Evolutionary conservation across 2,113 vertebrate species (phyloP), one percentile per base, ranked within the genome.

Genomic region (Passer domesticus): DNA sequence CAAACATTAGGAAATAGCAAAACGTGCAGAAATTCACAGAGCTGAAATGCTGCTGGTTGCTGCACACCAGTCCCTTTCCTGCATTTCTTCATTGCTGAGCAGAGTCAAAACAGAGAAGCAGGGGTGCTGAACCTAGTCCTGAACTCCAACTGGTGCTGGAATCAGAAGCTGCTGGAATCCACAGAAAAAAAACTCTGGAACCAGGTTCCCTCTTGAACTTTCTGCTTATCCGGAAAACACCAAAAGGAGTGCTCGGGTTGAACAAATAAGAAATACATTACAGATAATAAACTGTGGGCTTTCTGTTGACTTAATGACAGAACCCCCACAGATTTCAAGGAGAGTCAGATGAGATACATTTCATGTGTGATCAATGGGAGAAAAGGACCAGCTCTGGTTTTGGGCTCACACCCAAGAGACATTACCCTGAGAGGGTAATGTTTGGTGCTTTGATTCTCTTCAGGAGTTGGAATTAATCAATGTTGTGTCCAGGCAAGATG

Each of bases 1-100:
- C 84, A 97, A 96, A 95, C 84, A 92, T 70, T 77, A 68, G 83
- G 84, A 92, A 96, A 66, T 21, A 89, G 78, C 69, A 85, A 96
- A 95, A 90, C 5, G 28, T 94, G 94, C 82, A 93, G 83, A 96
- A 96, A 90, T 90, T 95, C 81, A 69, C 56, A 84, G 88, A 72
- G 68, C 50, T 56, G 56, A 47, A 35, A 56, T 25, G 60, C 96
- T 94, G 94, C 86, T 88, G 33, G 79, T 92, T 76, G 47, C 90
- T 78, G 50, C 73, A 58, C 64, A 55, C 72, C 85, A 21, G 47
- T 23, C 43, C 35, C 84, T 78, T 85, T 82, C 53, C 64, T 63
- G 35, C 23, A 58, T 73, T 87, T 64, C n/a, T 73, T 82, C 66
- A 41, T 50, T 83, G 73, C 63, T 50, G 68, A 77, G 46, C 35